phyloP scores from a whole-genome alignment of 2,113 vertebrate species.

The Pleuronectes platessa region DNA sequence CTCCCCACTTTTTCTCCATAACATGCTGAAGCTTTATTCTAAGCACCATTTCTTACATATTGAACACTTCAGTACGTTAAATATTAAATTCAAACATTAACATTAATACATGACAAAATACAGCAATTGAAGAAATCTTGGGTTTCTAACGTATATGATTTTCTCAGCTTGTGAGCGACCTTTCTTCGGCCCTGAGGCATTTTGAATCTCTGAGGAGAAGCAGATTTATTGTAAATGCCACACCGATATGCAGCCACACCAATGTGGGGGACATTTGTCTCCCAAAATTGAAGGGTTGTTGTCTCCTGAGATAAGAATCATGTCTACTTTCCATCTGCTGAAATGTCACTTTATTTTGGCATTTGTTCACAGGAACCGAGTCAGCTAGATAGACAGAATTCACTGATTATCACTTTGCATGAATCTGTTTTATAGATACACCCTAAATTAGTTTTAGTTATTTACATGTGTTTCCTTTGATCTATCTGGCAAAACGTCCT shows the following conservation, averaged over 20 bases:
- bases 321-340: constrained; percentile 29
- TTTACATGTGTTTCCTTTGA: background rate
- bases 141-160: constrained; percentile 17
- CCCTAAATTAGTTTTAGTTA: constrained; percentile 1
- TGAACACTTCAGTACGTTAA: background rate
- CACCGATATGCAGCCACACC: constrained; percentile 13
- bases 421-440: background rate
- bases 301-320: constrained; percentile 29
- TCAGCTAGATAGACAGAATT: background rate
- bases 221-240: constrained; percentile 54
- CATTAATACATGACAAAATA: background rate
- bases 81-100: background rate
- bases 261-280: constrained; percentile 1
- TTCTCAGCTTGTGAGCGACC: constrained; percentile 26
- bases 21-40: background rate
- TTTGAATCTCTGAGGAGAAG: constrained; percentile 12
- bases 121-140: background rate
- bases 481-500: background rate
- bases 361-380: constrained; percentile 11
- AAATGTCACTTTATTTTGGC: constrained; percentile 34
- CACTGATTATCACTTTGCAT: constrained; percentile 1
- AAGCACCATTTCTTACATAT: background rate
- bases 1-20: background rate
- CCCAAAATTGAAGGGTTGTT: background rate
- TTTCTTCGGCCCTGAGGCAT: constrained; percentile 34